These are phyloP conservation scores for Melanotaenia pygmaea DNA, from an alignment of 2,797 vertebrate species.

Conservation along the genomic window DNA sequence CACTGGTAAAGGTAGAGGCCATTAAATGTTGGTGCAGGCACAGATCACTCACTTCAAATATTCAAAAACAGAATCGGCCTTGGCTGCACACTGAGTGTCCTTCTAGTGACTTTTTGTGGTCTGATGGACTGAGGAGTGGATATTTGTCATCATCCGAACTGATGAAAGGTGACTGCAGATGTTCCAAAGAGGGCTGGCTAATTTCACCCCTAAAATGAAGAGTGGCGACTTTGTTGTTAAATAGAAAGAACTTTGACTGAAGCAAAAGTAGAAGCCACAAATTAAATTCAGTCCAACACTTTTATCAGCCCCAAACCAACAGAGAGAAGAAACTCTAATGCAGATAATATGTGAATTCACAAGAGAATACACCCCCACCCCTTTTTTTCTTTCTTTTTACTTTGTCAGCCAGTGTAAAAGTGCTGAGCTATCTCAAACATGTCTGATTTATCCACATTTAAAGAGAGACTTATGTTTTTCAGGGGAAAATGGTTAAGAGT, in stretches of 20 bases:
- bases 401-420: constrained; percentile 28
- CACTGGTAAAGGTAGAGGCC: background rate
- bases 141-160: background rate
- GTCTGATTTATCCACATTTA: constrained; percentile 33
- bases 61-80: background rate
- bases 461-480: constrained; percentile 25
- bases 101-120: background rate
- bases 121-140: background rate
- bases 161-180: constrained; percentile 31
- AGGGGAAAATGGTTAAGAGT: constrained; percentile 32
- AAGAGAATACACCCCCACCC: no score
- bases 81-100: background rate
- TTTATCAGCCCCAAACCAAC: constrained; percentile 46
- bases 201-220: constrained; percentile 21
- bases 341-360: background rate
- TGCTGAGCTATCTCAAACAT: constrained; percentile 27
- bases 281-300: constrained; percentile 39
- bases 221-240: constrained; percentile 38
- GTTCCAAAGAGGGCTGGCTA: constrained; percentile 22
- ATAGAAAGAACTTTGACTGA: constrained; percentile 32
- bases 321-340: constrained; percentile 24
- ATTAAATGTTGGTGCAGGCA: background rate
- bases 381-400: background rate
- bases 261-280: constrained; percentile 49
- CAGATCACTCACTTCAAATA: background rate